Conservation (phyloP, 2,113 vertebrate genomes). For the Toxotes jaculatrix region DNA sequence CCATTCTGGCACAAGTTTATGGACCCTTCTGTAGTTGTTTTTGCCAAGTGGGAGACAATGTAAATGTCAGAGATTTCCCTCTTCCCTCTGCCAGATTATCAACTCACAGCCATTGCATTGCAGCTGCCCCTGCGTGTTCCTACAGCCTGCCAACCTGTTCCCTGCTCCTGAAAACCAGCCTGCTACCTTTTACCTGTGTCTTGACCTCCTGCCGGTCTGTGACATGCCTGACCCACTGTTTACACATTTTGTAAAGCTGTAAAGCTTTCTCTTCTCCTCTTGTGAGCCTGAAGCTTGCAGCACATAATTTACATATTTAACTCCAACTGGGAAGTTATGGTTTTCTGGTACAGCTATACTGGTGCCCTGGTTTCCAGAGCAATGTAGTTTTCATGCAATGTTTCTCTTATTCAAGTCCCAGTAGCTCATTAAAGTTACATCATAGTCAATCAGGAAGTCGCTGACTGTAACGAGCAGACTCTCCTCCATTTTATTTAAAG, state of each 20-base stretch:
- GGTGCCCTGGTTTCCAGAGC: neutral
- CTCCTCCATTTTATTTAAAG: neutral
- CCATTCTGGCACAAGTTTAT: too few species aligned
- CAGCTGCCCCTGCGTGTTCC: neutral
- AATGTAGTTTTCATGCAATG: neutral
- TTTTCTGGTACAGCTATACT: neutral
- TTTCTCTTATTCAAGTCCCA: neutral
- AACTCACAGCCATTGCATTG: neutral
- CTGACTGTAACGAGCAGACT: neutral
- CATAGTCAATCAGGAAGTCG: neutral
- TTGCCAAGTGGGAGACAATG: neutral
- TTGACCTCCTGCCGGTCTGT: slow-evolving; percentile 2
- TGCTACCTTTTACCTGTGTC: neutral
- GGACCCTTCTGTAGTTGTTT: neutral
- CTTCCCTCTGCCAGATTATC: neutral
- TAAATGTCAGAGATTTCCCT: neutral
- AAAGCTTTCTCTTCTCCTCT: neutral
- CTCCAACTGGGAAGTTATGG: neutral
- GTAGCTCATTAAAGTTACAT: neutral
- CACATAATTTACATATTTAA: slow-evolving; percentile 10
- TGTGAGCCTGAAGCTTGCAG: neutral
- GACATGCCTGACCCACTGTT: neutral
- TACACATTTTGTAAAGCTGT: neutral
- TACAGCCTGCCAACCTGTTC: neutral
- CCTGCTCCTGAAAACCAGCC: neutral